These are phyloP conservation scores for Helicoverpa assulta DNA, from an alignment of 2,888 invertebrate genomes.

Conservation along the genomic window DNA sequence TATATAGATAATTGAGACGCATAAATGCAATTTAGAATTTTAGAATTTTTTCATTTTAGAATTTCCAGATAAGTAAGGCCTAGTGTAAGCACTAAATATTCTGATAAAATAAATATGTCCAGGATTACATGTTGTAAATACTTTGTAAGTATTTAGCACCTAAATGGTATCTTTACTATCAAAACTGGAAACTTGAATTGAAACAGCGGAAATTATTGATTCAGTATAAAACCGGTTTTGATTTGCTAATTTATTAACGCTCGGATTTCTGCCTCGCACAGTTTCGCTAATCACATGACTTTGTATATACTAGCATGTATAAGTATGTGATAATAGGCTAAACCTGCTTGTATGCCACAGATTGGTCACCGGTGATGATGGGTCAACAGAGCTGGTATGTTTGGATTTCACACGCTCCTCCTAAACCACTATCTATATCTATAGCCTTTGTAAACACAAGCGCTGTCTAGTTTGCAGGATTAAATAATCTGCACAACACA, in stretches of 20 bases:
- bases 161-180: conserved; percentile 6
- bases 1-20: conserved; percentile 7
- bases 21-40: conserved; percentile 35
- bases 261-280: conserved; percentile 22
- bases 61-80: conserved; percentile 29
- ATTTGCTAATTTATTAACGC: conserved; percentile 19
- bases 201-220: conserved; percentile 13
- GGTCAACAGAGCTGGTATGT: conserved; percentile 30
- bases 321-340: conserved; percentile 31
- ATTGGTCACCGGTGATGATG: conserved; percentile 42
- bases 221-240: conserved; percentile 38
- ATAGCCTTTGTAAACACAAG: conserved; percentile 11
- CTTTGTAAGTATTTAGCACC: conserved; percentile 2
- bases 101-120: conserved; percentile 18
- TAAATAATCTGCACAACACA: conserved; percentile 16
- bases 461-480: conserved; percentile 5
- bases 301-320: conserved; percentile 13
- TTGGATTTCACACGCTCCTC: conserved; percentile 50
- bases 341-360: conserved; percentile 29
- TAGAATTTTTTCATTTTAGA: too few species aligned
- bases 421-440: conserved; percentile 26
- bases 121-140: conserved; percentile 20
- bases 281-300: conserved; percentile 41
- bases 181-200: neutral
- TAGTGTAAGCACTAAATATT: conserved; percentile 16